Base-by-base conservation (phyloP, 2,888 invertebrate species). In the Drosophila gaucha region DNA sequence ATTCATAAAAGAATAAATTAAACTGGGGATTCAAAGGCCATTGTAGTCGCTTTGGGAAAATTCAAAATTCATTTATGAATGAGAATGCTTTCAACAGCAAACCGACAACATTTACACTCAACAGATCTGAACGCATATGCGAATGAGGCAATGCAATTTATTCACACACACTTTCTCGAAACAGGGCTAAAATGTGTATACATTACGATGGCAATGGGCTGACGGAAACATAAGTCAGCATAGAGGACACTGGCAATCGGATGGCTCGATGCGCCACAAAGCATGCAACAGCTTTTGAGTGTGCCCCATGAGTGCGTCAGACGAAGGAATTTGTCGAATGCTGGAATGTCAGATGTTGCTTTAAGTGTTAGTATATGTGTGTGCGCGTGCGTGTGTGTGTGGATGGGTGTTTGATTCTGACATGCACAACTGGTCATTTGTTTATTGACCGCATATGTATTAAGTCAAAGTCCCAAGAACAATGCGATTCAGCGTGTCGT, bases 251-350 rank as follows among this genome's bases (percentile, higher is more conserved):
- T 58, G 65, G 50, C 83, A 82, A 87, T 78, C 69, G 52, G 68
- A 73, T 56, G 86, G 56, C 58, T 57, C 50, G 63, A 50, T 79
- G 80, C 88, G 80, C 76, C 56, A 41, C 55, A 63, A 86, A 86
- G 80, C 78, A 72, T 84, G 80, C 74, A 84, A 72, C 80, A 80
- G 68, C 63, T 56, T 77, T 80, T 62, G 56, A 63, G 55, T 78
- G 66, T 82, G 59, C 39, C 58, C 54, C 46, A 35, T 52, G 44
- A 55, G 67, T 49, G 39, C 59, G 59, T 22, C 68, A 54, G 49
- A 62, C 28, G 50, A 43, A 33, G 50, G 49, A 68, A 67, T 67
- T 60, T 52, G 66, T 57, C 80, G 60, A 66, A 71, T 52, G 56
- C 66, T 62, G 35, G 41, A 33, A 50, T 35, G 35, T 38, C 28